These are phyloP conservation scores for Gymnothorax javanicus DNA, from an alignment of 2,797 vertebrate genomes.

Conservation along the genomic window DNA sequence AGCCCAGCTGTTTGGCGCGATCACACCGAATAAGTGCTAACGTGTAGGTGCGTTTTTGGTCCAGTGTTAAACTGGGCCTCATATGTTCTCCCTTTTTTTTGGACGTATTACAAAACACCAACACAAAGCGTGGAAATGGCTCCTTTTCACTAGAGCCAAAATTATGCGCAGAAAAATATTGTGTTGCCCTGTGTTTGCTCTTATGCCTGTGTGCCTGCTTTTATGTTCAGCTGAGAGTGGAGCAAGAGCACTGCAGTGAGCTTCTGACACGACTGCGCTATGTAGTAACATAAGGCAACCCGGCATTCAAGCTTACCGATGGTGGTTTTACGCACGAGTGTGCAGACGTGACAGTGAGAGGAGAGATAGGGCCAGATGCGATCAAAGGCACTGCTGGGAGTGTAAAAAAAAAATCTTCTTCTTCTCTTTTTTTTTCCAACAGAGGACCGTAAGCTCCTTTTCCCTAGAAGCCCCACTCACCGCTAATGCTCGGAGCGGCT, in stretches of 20 bases:
- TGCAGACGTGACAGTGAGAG: neutral
- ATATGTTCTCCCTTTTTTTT: neutral
- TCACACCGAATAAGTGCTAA: neutral
- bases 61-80: neutral
- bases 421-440: constrained; percentile 55
- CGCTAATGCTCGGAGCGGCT: neutral
- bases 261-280: neutral
- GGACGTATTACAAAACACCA: neutral
- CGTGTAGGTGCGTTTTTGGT: neutral
- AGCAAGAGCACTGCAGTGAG: neutral
- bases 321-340: neutral
- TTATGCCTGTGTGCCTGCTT: neutral
- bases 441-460: constrained; percentile 39
- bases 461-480: constrained; percentile 12
- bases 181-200: neutral
- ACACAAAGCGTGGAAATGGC: neutral
- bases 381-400: constrained; percentile 46
- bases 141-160: neutral
- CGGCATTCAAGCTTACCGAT: neutral
- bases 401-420: constrained; percentile 47
- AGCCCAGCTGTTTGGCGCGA: neutral
- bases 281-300: neutral
- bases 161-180: neutral
- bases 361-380: constrained; percentile 18
- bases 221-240: neutral